Evolutionary conservation across 2,797 vertebrate genomes (phyloP).

Genomic region (Sus cebifrons): DNA sequence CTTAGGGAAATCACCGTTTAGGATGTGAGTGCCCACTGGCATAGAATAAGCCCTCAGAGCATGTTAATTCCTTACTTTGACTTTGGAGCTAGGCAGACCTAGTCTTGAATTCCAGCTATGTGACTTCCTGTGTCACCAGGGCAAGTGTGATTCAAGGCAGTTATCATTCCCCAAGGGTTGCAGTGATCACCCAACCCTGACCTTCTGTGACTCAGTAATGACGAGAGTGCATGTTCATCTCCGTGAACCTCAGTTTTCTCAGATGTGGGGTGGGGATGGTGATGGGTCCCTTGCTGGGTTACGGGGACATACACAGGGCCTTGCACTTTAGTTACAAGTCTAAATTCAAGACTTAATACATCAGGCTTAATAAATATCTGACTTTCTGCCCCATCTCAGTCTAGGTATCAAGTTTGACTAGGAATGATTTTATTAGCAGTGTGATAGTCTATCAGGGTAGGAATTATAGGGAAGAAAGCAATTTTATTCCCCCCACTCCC

Average conservation of each 20-base stretch:
- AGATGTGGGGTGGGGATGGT: background rate
- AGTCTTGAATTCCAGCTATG: constrained; percentile 12
- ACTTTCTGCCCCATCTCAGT: background rate
- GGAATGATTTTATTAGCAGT: background rate
- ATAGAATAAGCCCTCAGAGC: background rate
- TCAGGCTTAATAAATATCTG: background rate
- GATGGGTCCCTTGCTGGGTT: background rate
- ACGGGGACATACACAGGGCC: background rate
- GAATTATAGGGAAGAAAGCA: background rate
- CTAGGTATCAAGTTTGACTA: background rate
- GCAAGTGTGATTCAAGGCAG: background rate
- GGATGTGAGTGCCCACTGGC: background rate
- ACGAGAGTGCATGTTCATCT: accelerated
- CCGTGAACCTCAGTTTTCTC: background rate
- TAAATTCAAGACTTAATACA: background rate
- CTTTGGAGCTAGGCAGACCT: background rate
- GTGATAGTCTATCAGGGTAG: background rate
- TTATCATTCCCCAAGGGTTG: background rate
- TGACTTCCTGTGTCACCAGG: background rate
- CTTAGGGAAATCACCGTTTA: background rate
- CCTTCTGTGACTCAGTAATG: background rate
- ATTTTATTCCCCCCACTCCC: background rate
- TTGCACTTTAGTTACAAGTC: background rate
- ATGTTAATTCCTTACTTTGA: background rate
- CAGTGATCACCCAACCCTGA: background rate